Conservation (phyloP, 1,140 invertebrate genomes). For the Rhagoletis pomonella region DNA sequence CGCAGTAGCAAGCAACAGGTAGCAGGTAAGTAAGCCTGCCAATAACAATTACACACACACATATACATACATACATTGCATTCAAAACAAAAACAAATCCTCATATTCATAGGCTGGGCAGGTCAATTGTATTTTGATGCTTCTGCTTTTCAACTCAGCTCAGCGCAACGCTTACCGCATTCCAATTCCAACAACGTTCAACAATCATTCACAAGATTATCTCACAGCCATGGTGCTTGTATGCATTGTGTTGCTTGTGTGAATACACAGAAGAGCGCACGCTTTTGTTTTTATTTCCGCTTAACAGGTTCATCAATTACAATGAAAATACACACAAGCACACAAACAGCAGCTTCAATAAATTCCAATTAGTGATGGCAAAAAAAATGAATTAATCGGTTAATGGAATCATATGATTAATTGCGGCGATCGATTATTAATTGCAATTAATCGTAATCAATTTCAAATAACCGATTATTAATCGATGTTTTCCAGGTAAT, state of each 20-base stretch:
- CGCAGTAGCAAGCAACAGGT: not conserved
- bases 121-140: constrained; percentile 17
- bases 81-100: not conserved
- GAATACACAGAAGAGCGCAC: not conserved
- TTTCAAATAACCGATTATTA: too few species aligned
- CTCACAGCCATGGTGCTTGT: not conserved
- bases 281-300: constrained; percentile 9
- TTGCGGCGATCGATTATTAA: too few species aligned
- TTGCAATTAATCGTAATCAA: too few species aligned
- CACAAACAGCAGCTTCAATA: not conserved
- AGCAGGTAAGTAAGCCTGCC: not conserved
- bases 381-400: too few species aligned
- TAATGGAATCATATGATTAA: too few species aligned
- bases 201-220: constrained; percentile 36
- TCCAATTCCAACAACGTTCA: not conserved
- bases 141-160: not conserved
- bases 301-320: constrained; percentile 44
- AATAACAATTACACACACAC: not conserved
- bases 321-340: not conserved
- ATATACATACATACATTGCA: not conserved
- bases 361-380: too few species aligned
- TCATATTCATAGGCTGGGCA: not conserved
- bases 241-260: not conserved
- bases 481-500: too few species aligned
- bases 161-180: not conserved